Evolutionary conservation across 2,797 vertebrate species (phyloP).

Genomic region (Psittacula derbiana): DNA sequence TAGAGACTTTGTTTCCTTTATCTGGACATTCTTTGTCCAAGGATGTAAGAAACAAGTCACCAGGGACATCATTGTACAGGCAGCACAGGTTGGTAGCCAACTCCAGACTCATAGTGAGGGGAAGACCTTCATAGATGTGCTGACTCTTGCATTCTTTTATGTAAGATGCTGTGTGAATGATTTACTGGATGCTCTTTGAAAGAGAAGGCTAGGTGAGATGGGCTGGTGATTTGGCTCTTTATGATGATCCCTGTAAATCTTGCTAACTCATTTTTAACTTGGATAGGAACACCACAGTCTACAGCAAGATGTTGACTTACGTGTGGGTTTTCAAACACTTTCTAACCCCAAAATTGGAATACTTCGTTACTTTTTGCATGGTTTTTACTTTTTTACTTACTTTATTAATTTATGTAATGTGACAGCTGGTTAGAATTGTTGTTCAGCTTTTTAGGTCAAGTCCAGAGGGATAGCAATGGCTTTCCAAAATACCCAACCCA

Average conservation of each 20-base stretch:
- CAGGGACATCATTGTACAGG: fast-evolving
- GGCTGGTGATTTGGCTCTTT: not conserved
- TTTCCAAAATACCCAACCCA: not conserved
- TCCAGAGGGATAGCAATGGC: not conserved
- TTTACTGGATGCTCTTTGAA: not conserved
- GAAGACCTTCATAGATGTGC: fast-evolving
- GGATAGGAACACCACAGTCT: not conserved
- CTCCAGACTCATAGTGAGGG: not conserved
- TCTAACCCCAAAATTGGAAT: not conserved
- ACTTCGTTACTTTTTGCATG: not conserved
- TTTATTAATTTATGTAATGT: not conserved
- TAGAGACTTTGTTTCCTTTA: not conserved
- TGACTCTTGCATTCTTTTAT: not conserved
- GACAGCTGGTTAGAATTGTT: not conserved
- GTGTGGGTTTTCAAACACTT: not conserved
- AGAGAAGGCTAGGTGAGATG: not conserved
- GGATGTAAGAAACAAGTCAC: not conserved
- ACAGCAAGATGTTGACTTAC: not conserved
- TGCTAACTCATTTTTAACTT: not conserved
- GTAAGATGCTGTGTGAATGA: not conserved
- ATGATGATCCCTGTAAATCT: not conserved
- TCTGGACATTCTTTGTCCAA: not conserved
- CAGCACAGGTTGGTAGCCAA: not conserved
- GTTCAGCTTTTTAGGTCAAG: not conserved
- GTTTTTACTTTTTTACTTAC: not conserved